phyloP scores from a whole-genome alignment of 2,888 invertebrate species.

The Acleris cristana region DNA sequence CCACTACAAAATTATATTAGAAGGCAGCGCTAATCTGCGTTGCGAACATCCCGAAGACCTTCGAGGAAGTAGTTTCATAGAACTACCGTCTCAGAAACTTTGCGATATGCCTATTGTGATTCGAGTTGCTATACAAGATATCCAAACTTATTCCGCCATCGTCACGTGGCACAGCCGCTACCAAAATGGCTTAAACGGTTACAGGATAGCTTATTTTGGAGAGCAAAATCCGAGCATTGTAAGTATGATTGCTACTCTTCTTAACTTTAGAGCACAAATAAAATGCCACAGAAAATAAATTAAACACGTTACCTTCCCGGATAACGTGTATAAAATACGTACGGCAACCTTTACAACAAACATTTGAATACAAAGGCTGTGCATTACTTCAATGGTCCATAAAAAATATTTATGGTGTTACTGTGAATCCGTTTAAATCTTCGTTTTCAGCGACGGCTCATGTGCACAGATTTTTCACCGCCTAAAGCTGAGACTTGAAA shows the following conservation, averaged over 20 bases:
- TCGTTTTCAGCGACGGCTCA: slow-evolving; percentile 65
- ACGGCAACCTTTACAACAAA: slow-evolving; percentile 74
- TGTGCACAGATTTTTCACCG: slow-evolving; percentile 54
- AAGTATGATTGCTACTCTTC: slow-evolving; percentile 57
- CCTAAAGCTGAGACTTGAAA: slow-evolving; percentile 37
- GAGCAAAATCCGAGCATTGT: slow-evolving; percentile 79
- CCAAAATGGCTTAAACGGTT: slow-evolving; percentile 92
- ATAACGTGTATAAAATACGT: slow-evolving; percentile 61
- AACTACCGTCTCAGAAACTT: slow-evolving; percentile 91
- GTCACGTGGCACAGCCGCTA: slow-evolving; percentile 96
- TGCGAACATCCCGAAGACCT: slow-evolving; percentile 94
- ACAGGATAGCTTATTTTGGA: slow-evolving; percentile 92
- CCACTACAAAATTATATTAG: slow-evolving; percentile 89
- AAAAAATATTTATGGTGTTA: slow-evolving; percentile 81
- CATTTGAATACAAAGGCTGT: slow-evolving; percentile 82
- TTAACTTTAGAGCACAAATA: slow-evolving; percentile 11
- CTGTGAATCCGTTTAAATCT: slow-evolving; percentile 74
- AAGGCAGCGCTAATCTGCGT: slow-evolving; percentile 85
- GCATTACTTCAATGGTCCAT: slow-evolving; percentile 83
- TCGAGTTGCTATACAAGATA: slow-evolving; percentile 93
- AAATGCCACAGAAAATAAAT: slow-evolving; percentile 39
- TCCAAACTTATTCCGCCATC: slow-evolving; percentile 93
- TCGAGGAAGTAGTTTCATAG: slow-evolving; percentile 89
- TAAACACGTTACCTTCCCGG: slow-evolving; percentile 56
- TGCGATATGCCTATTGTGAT: slow-evolving; percentile 93